These are phyloP conservation scores for Eueremaeus valkanovi DNA, from an alignment of 2,888 invertebrate genomes.

Conservation along the genomic window DNA sequence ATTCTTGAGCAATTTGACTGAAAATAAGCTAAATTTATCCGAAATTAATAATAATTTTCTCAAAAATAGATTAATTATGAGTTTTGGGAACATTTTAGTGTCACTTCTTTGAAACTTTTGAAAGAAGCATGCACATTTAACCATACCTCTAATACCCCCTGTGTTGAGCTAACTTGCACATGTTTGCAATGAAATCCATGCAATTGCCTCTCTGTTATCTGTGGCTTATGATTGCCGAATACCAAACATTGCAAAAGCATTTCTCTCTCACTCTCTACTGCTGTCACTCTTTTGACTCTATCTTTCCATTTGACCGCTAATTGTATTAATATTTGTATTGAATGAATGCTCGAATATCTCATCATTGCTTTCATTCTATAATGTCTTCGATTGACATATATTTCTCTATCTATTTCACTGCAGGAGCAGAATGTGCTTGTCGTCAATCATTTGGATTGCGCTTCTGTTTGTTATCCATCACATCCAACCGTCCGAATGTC, in stretches of 20 bases:
- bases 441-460: slow-evolving; percentile 8
- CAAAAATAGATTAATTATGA: no score
- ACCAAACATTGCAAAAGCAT: neutral
- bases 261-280: neutral
- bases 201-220: no score
- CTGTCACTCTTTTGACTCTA: neutral
- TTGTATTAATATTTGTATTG: slow-evolving; percentile 16
- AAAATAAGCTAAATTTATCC: no score
- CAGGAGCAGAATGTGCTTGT: slow-evolving; percentile 20
- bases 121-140: no score
- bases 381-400: neutral
- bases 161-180: no score
- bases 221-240: neutral
- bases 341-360: slow-evolving; percentile 2
- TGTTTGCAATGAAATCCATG: neutral
- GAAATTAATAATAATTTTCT: no score
- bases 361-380: neutral
- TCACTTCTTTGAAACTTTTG: no score
- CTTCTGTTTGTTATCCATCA: neutral
- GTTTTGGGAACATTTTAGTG: no score
- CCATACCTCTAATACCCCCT: no score
- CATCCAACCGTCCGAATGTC: slow-evolving; percentile 8
- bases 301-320: neutral
- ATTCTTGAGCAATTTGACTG: no score
- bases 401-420: neutral